These are phyloP conservation scores for Automeris io DNA, from an alignment of 2,888 invertebrate species.

Conservation along the genomic window DNA sequence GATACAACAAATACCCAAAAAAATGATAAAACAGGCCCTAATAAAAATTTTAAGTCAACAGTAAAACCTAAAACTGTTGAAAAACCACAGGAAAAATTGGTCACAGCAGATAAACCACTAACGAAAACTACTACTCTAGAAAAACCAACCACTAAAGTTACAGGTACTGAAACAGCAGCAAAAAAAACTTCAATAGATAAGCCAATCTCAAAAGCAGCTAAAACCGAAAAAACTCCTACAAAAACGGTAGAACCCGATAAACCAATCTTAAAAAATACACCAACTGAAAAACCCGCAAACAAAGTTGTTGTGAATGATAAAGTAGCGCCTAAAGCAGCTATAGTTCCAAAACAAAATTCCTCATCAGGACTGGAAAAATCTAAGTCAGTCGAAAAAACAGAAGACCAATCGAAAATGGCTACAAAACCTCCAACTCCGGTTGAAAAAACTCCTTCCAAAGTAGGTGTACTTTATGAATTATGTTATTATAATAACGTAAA, in stretches of 20 bases:
- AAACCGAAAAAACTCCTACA: conserved; percentile 21
- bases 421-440: conserved; percentile 62
- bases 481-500: not conserved
- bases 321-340: conserved; percentile 24
- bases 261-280: conserved; percentile 15
- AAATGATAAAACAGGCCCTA: conserved; percentile 28
- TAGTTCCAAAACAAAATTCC: conserved; percentile 32
- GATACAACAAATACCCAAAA: conserved; percentile 30
- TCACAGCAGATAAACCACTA: conserved; percentile 20
- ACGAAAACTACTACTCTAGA: conserved; percentile 11
- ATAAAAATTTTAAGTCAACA: conserved; percentile 26
- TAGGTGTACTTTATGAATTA: conserved; percentile 18
- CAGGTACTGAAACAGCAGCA: conserved; percentile 17
- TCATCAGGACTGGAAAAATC: conserved; percentile 26
- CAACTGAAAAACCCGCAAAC: conserved; percentile 11
- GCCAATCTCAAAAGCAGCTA: conserved; percentile 10
- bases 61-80: conserved; percentile 25
- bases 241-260: conserved; percentile 23
- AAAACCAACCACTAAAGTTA: conserved; percentile 15
- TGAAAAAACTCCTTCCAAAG: conserved; percentile 62
- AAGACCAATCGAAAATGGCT: conserved; percentile 58
- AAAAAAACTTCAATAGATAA: conserved; percentile 15
- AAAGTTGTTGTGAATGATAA: conserved; percentile 15
- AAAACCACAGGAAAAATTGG: conserved; percentile 19
- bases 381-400: conserved; percentile 32